Conservation (phyloP, 30 jellyfish, hydroid and myxozoan genomes). For the Aurelia aurita region DNA sequence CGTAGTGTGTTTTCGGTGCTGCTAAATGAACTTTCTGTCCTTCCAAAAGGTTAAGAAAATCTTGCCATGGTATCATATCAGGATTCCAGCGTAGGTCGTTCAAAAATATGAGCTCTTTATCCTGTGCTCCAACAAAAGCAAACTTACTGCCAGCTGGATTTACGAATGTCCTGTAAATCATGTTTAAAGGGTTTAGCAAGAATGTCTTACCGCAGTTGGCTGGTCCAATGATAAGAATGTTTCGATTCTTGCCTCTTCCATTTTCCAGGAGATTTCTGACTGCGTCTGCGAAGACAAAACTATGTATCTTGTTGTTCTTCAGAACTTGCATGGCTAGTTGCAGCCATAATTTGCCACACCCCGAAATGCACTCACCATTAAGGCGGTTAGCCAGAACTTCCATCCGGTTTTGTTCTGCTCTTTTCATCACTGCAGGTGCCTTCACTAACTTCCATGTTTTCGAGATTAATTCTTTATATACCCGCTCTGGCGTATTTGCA, state of each 20-base stretch:
- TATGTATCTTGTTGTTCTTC: neutral
- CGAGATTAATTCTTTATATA: too few relatives aligned
- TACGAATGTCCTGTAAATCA: neutral
- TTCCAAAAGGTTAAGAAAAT: conserved; percentile 9
- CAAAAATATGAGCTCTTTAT: conserved; percentile 14
- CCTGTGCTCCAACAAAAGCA: neutral
- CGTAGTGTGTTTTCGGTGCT: neutral
- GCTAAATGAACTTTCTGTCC: conserved; percentile 1
- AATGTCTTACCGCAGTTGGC: conserved; percentile 16
- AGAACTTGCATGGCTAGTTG: neutral
- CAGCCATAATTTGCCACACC: too few relatives aligned
- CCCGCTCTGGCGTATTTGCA: too few relatives aligned
- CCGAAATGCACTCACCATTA: too few relatives aligned
- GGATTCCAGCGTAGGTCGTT: neutral
- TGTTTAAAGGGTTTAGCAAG: conserved; percentile 8
- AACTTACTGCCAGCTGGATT: neutral
- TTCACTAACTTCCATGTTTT: too few relatives aligned
- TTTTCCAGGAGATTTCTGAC: neutral
- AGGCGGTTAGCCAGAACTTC: too few relatives aligned
- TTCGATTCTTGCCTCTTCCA: neutral
- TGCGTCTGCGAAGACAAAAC: neutral
- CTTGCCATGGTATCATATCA: neutral
- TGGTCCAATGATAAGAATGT: conserved; percentile 1
- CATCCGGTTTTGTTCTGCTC: too few relatives aligned
- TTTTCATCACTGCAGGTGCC: too few relatives aligned